Evolutionary conservation across 2,797 vertebrate species (phyloP), one percentile per base, ranked within the genome.

Genomic region (Lithobates pipiens): DNA sequence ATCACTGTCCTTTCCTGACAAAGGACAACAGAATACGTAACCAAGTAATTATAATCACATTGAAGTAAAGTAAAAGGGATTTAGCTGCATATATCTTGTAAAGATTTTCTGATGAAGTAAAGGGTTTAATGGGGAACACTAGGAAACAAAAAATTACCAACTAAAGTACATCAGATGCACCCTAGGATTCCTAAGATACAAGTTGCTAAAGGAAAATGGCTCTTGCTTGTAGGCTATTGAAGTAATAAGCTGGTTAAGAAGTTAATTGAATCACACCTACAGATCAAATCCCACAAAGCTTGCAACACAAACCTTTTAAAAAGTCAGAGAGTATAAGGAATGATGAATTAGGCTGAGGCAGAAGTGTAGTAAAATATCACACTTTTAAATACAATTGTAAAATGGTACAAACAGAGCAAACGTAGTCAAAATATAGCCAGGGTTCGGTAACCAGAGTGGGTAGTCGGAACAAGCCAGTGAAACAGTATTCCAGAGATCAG

Each of bases 201-300:
- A 65, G 75, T 50, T 84, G 76, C 61, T 84, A 65, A 8, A 27
- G 32, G 68, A 65, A 71, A 78, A 44, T 63, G 68, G 61, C 13
- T 69, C 27, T 39, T 71, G 67, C 65, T 34, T 71, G 42, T 16
- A 70, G 67, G 46, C 67, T 76, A 84, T 44, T 11, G 61, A 70
- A 72, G 68, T 44, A 77, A 77, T 72, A 84, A 71, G 32, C 76
- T 68, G 18, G 68, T 78, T 69, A 76, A 54, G 42, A 18, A 77
- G 67, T 84, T 63, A 84, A 77, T 84, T 72, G n/a, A 61, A 77
- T 84, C 77, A 77, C 76, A 77, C 34, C 67, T 44, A 57, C 63
- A 10, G 16, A 75, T 76, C 65, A 77, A 83, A 77, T 77, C 70
- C n/a, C 67, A 69, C 16, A 27, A 18, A 77, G 75, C 67, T 15